Evolutionary conservation across 2,113 vertebrate species (phyloP), one percentile per base, ranked within the genome.

Genomic region (Leuciscus idus): DNA sequence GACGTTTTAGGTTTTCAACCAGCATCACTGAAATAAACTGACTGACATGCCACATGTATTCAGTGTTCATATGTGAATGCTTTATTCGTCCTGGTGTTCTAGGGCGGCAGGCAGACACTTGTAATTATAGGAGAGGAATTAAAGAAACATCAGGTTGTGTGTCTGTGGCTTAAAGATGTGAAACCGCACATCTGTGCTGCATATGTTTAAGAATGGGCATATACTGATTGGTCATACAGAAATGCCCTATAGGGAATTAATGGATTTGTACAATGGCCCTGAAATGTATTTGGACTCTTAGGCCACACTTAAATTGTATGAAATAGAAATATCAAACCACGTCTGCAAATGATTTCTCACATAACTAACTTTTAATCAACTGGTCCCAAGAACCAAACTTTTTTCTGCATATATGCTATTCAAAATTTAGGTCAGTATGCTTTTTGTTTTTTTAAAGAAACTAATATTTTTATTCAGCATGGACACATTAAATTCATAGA

Each of bases 121-220:
- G 81, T 85, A 86, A 89, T 90, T 88, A 89, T 9, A 66, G 81
- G 28, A 23, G 17, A 85, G 62, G 84, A 84, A 87, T 86, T 73
- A 87, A 72, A 87, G 82, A 87, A 48, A 82, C 72, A 85, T 89
- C 88, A 88, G 52, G 48, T 84, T 89, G 46, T 84, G 64, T 87
- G 88, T 88, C 88, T 86, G 79, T 85, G 84, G 79, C 81, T 74
- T 77, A 30, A 81, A 73, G 48, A 83, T 85, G 61, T 81, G 33
- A 83, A 77, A 77, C 11, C 59, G 12, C 83, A 59, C 85, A 90
- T 90, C 83, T 92, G 89, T 64, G 70, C 48, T 50, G 82, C 90
- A 92, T 85, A 52, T 91, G 89, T 87, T 55, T 59, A 8, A 39
- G 74, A 78, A 39, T 8, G 85, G 43, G 48, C 61, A 55, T 52